Conservation (phyloP, 2,113 vertebrate species). For the Pseudorasbora parva region DNA sequence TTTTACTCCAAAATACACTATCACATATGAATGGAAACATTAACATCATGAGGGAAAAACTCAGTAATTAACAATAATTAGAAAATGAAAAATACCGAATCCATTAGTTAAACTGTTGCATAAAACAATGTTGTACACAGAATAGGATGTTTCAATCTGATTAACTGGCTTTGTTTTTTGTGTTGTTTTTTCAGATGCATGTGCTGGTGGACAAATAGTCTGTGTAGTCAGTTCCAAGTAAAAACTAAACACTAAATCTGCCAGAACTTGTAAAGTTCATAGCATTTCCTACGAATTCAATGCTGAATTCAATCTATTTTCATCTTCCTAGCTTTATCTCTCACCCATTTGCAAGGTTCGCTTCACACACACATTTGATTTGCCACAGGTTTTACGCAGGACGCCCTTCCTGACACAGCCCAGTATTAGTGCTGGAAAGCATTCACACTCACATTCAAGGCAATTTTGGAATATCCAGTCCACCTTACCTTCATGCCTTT, state of each 20-base stretch:
- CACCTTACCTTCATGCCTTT: too few relatives aligned
- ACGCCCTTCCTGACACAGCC: too few relatives aligned
- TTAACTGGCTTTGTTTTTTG: neutral
- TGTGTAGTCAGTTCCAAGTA: neutral
- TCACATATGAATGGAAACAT: neutral
- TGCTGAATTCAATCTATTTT: too few relatives aligned
- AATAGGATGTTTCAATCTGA: neutral
- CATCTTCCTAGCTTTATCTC: too few relatives aligned
- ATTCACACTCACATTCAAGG: too few relatives aligned
- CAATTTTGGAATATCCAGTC: too few relatives aligned
- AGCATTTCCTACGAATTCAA: too few relatives aligned
- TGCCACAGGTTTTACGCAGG: too few relatives aligned
- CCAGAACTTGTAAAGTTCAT: neutral
- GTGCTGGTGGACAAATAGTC: neutral
- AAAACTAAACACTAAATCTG: neutral
- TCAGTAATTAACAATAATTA: conserved; percentile 7
- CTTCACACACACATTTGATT: too few relatives aligned
- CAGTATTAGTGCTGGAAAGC: too few relatives aligned
- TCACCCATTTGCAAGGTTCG: too few relatives aligned
- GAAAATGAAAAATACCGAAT: neutral
- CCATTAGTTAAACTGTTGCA: neutral
- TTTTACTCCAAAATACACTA: neutral
- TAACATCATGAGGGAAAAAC: neutral
- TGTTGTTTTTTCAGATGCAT: neutral
- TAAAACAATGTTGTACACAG: neutral